Base-by-base conservation (phyloP, 2,888 invertebrate genomes). In the Sepiola atlantica region DNA sequence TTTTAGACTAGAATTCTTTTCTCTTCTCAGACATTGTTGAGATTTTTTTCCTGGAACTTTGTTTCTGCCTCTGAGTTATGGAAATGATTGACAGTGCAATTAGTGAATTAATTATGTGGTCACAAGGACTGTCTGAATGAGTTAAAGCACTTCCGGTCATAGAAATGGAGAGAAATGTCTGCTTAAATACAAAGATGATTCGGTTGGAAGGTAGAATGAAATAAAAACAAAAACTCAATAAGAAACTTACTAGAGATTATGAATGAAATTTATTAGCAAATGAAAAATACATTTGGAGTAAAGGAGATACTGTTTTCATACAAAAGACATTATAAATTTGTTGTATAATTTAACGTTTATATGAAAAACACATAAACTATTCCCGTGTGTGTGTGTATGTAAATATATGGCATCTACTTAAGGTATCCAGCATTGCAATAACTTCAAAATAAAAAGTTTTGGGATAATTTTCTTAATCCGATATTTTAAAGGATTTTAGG, bases 51-150 rank as follows among this genome's bases (percentile, higher is more conserved):
- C n/a, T 45, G n/a, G n/a, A 77, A 77, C n/a, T 77, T 77, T 77
- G n/a, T 77, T 77, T 32, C n/a, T 77, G 77, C 77, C 77, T 77
- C n/a, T 77, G 77, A 77, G 77, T 77, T n/a, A 77, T 77, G 77
- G n/a, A 32, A 77, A 77, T 77, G 77, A 77, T 77, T 77, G 77
- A 77, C 77, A 77, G 77, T n/a, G 77, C 77, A 77, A 77, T 77
- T 77, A 77, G 77, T 32, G 77, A 77, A 77, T 77, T 77, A 77
- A 77, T 77, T 77, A 32, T 77, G n/a, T n/a, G 77, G 16, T 77
- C 16, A n/a, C 77, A 77, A 77, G 77, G n/a, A 77, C 77, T 77
- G 77, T 77, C 77, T n/a, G 77, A 77, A 77, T 77, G n/a, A 16
- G 77, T 77, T 77, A n/a, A n/a, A 77, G 16, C 77, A 77, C 77